Evolutionary conservation across 2,797 vertebrate species (phyloP).

Genomic region (Enteromius afrohamiltoni): DNA sequence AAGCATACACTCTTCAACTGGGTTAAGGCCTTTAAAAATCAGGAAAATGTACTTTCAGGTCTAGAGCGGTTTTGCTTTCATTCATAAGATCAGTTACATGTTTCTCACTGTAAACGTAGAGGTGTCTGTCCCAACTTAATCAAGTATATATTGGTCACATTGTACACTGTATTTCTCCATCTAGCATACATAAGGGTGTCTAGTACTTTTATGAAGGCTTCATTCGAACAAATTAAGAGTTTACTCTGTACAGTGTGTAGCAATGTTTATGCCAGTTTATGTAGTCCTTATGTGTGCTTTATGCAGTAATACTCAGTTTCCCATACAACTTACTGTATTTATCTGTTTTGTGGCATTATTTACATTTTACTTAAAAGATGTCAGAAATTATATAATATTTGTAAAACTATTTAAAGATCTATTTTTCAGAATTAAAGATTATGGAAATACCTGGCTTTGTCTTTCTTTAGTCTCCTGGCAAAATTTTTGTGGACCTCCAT

Average conservation of each 20-base stretch:
- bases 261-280: constrained; percentile 52
- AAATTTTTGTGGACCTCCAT: background rate
- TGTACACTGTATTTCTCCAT: constrained; percentile 62
- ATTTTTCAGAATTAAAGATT: constrained; percentile 77
- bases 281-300: constrained; percentile 60
- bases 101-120: constrained; percentile 51
- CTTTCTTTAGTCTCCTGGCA: constrained; percentile 30
- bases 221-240: constrained; percentile 41
- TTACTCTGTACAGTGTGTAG: constrained; percentile 50
- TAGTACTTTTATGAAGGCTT: constrained; percentile 37
- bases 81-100: constrained; percentile 43
- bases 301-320: constrained; percentile 62
- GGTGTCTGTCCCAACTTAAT: constrained; percentile 51
- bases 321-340: constrained; percentile 59
- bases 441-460: constrained; percentile 69
- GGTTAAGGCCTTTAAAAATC: constrained; percentile 11
- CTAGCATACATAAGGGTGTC: constrained; percentile 56
- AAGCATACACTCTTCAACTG: constrained; percentile 35
- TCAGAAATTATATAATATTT: constrained; percentile 82
- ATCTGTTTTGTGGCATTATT: constrained; percentile 66
- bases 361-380: constrained; percentile 70
- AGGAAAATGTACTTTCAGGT: constrained; percentile 34
- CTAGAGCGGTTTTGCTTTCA: constrained; percentile 29
- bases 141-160: constrained; percentile 61
- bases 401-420: constrained; percentile 83